Conservation (phyloP, 1,140 invertebrate species). For the Nebria ingens region DNA sequence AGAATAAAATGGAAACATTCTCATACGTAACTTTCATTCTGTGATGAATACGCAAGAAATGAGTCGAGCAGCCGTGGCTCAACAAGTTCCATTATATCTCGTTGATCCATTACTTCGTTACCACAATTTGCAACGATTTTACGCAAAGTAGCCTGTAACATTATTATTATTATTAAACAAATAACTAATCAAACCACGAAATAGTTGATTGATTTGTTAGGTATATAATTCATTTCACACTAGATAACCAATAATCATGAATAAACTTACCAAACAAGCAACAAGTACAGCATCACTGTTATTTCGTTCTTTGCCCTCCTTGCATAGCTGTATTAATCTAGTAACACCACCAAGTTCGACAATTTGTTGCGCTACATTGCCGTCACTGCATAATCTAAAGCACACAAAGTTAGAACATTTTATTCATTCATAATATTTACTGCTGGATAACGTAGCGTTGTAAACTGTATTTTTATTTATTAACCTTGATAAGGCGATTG, state of each 20-base stretch:
- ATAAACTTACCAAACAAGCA: slow-evolving; percentile 58
- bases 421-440: not conserved
- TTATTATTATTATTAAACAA: slow-evolving; percentile 5
- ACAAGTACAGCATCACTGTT: slow-evolving; percentile 63
- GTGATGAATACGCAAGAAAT: slow-evolving; percentile 55
- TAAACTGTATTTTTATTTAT: slow-evolving; percentile 5
- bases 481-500: slow-evolving; percentile 68
- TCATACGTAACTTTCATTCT: slow-evolving; percentile 56
- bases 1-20: too few species aligned
- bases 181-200: slow-evolving; percentile 9
- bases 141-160: slow-evolving; percentile 51
- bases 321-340: slow-evolving; percentile 60
- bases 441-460: not conserved
- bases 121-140: slow-evolving; percentile 53
- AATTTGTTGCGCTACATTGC: slow-evolving; percentile 59
- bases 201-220: slow-evolving; percentile 8
- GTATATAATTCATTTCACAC: slow-evolving; percentile 42
- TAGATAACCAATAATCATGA: slow-evolving; percentile 49
- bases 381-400: slow-evolving; percentile 58
- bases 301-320: slow-evolving; percentile 55
- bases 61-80: slow-evolving; percentile 56
- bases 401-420: slow-evolving; percentile 8
- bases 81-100: slow-evolving; percentile 49
- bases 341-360: slow-evolving; percentile 65
- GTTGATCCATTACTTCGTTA: slow-evolving; percentile 38